Evolutionary conservation across 2,888 invertebrate species (phyloP).

Genomic region (Hemicrepidius hirtus): DNA sequence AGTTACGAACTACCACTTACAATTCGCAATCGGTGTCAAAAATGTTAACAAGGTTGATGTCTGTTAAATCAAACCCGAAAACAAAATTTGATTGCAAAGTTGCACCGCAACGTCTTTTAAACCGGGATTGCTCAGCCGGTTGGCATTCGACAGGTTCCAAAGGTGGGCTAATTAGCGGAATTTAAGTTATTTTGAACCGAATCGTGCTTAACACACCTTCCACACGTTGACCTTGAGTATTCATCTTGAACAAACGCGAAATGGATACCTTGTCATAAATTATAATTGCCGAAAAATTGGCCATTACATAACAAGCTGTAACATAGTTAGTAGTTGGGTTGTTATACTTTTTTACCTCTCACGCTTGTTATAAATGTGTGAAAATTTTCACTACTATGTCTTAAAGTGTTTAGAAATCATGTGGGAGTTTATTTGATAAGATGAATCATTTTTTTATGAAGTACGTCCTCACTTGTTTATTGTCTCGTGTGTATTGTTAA

Average conservation of each 20-base stretch:
- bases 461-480: neutral
- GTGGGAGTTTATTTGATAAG: slow-evolving; percentile 1
- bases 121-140: slow-evolving; percentile 27
- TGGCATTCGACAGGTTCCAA: slow-evolving; percentile 39
- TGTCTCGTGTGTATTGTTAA: neutral
- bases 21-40: slow-evolving; percentile 46
- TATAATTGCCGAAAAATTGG: slow-evolving; percentile 29
- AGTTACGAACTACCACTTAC: slow-evolving; percentile 35
- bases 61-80: neutral
- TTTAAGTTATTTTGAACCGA: slow-evolving; percentile 37
- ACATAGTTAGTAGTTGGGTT: neutral
- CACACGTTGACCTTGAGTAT: slow-evolving; percentile 39
- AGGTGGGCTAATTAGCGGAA: slow-evolving; percentile 43
- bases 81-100: neutral
- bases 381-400: slow-evolving; percentile 4
- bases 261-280: slow-evolving; percentile 21
- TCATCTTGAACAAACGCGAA: slow-evolving; percentile 20
- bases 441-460: slow-evolving; percentile 11
- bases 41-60: slow-evolving; percentile 34
- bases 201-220: slow-evolving; percentile 41
- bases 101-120: neutral
- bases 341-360: slow-evolving; percentile 19
- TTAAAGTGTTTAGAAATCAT: neutral
- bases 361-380: slow-evolving; percentile 20
- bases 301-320: slow-evolving; percentile 15